Conservation (phyloP, 1,140 invertebrate genomes). For the Formica selysi region DNA sequence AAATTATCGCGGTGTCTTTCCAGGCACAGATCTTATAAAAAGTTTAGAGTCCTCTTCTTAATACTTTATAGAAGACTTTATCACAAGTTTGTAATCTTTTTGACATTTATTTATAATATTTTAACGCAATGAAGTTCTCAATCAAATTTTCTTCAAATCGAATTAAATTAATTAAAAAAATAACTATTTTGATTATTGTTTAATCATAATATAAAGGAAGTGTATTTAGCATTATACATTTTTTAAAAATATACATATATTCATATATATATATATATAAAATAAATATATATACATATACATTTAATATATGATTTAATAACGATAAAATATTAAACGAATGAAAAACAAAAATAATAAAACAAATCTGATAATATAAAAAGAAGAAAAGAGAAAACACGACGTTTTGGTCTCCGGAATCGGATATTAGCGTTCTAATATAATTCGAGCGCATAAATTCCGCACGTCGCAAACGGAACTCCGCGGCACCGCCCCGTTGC, state of each 20-base stretch:
- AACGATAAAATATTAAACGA: background rate
- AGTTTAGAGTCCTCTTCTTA: constrained; percentile 36
- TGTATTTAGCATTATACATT: background rate
- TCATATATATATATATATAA: background rate
- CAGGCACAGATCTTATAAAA: constrained; percentile 8
- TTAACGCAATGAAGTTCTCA: background rate
- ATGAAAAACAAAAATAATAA: background rate
- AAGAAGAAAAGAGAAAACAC: background rate
- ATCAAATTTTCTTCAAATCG: background rate
- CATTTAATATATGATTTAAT: background rate
- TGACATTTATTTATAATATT: background rate
- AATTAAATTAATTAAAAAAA: constrained; percentile 1
- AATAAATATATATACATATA: background rate
- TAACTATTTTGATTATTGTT: background rate
- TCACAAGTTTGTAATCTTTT: constrained; percentile 11
- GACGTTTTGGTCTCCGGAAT: background rate
- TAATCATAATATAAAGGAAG: background rate
- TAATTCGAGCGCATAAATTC: constrained; percentile 16
- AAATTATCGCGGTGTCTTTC: background rate
- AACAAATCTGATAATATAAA: background rate
- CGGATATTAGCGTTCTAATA: background rate
- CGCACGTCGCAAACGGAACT: constrained; percentile 31
- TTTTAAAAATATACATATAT: constrained; percentile 23
- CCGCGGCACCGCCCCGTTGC: constrained; percentile 15
- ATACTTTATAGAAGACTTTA: constrained; percentile 28